A percentile compares a stretch with the other conserved stretches of the same genome.
Evolutionary conservation across 2,888 invertebrate genomes (phyloP).

Genomic region (Hesperia comma): DNA sequence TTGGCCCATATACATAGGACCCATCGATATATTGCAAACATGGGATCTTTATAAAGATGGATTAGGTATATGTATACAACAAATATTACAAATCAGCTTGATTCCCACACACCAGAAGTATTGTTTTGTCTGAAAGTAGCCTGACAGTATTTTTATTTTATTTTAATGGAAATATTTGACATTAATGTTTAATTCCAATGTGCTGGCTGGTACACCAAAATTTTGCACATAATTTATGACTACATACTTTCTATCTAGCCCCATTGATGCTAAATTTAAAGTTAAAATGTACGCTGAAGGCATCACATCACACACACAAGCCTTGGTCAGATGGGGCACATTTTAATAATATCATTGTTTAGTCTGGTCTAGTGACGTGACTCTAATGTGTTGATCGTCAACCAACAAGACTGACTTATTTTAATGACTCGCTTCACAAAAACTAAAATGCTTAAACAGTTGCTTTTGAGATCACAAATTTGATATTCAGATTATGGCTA

Average conservation of each 20-base stretch:
- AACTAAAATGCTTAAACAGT: constrained; percentile 25
- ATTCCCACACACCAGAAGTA: background rate
- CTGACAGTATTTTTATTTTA: background rate
- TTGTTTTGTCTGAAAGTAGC: background rate
- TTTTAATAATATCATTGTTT: background rate
- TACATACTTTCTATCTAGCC: background rate
- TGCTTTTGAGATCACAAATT: constrained; percentile 30
- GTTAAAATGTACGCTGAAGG: background rate
- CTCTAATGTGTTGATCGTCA: constrained; percentile 9
- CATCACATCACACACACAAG: background rate
- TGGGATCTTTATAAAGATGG: background rate
- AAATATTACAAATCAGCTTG: background rate
- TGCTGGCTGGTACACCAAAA: background rate
- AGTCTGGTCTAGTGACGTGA: background rate
- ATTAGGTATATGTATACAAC: background rate
- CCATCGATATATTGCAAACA: background rate
- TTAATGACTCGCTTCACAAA: constrained; percentile 33
- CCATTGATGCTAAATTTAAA: background rate
- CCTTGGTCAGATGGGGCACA: background rate
- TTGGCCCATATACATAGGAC: no score
- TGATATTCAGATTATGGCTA: constrained; percentile 13
- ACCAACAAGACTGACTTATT: constrained; percentile 36
- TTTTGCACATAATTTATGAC: background rate
- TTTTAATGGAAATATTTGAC: background rate
- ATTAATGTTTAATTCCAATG: background rate